Base-by-base conservation (phyloP, 2,113 vertebrate species). In the Etheostoma spectabile region DNA sequence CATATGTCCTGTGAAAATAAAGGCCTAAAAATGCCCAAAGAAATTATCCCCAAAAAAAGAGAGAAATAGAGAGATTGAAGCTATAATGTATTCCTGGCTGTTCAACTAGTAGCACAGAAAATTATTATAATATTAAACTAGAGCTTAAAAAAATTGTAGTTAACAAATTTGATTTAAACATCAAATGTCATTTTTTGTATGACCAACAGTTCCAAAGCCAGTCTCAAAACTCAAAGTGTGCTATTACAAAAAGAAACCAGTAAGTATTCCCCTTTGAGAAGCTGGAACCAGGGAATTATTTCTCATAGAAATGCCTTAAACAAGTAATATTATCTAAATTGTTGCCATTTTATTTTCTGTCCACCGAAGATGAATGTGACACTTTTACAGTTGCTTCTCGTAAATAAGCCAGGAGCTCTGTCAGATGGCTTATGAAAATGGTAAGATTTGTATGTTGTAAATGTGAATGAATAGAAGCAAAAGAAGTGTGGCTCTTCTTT, bases 401-500 rank as follows among this genome's bases (percentile, higher is more conserved):
- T 24, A 22, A 53, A 55, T 6, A 22, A 66, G 16, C 11, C 11
- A 64, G 35, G 33, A 55, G 64, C 63, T 59, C 7, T 42, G 33
- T 55, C 56, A 19, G 21, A 49, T 13, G 6, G 18, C 13, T 62
- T 5, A 21, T 21, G 30, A 24, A 59, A 64, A 8, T 6, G 10
- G 27, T 24, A 13, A 42, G 30, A 42, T 56, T 51, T 77, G 8
- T 52, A 27, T 38, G 38, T 59, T 33, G 6, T 60, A 52, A 22
- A 77, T 67, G 49, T 77, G 48, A 74, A 77, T 65, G 35, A 77
- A 66, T 53, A 13, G 62, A 67, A 72, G 62, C 62, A 30, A 66
- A 45, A 16, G 62, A 67, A 72, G 62, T 66, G 59, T 62, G 6
- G 51, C 51, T 67, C 3, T 6, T 66, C 46, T 15, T 57, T 24